Evolutionary conservation across 2,797 vertebrate species (phyloP).

Genomic region (Poeciliopsis infans): DNA sequence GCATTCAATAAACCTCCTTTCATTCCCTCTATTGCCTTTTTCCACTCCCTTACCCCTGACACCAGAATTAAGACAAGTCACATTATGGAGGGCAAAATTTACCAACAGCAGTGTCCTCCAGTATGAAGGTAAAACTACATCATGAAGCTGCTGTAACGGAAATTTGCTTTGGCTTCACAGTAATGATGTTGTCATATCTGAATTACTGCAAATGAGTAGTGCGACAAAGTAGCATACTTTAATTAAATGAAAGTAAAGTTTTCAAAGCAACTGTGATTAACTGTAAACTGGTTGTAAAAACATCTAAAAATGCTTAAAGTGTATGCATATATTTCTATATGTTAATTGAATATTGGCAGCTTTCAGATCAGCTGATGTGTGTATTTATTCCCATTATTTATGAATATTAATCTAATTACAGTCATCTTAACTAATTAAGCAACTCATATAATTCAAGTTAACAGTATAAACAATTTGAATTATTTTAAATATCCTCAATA

Average conservation of each 20-base stretch:
- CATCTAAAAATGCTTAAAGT: background rate
- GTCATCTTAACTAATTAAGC: background rate
- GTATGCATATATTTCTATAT: background rate
- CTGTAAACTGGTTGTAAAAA: background rate
- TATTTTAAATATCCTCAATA: background rate
- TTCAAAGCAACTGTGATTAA: background rate
- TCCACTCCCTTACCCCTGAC: slow-evolving; percentile 67
- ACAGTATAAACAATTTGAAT: background rate
- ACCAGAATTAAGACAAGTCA: slow-evolving; percentile 60
- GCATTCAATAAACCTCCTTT: slow-evolving; percentile 73
- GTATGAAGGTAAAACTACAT: slow-evolving; percentile 23
- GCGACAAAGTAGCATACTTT: background rate
- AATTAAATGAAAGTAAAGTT: slow-evolving; percentile 5
- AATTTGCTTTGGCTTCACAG: slow-evolving; percentile 20
- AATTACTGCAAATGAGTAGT: slow-evolving; percentile 15
- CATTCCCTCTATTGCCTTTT: slow-evolving; percentile 57
- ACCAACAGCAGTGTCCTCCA: slow-evolving; percentile 37
- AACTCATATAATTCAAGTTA: background rate
- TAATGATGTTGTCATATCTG: background rate
- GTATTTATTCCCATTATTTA: background rate
- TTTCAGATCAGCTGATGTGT: background rate
- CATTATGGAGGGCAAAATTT: slow-evolving; percentile 44
- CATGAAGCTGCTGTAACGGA: slow-evolving; percentile 21
- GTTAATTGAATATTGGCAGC: background rate
- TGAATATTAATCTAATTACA: background rate